A percentile compares a stretch with the other conserved stretches of the same genome.
phyloP scores from a whole-genome alignment of 1,140 invertebrate species.

The Trichonephila clavata region DNA sequence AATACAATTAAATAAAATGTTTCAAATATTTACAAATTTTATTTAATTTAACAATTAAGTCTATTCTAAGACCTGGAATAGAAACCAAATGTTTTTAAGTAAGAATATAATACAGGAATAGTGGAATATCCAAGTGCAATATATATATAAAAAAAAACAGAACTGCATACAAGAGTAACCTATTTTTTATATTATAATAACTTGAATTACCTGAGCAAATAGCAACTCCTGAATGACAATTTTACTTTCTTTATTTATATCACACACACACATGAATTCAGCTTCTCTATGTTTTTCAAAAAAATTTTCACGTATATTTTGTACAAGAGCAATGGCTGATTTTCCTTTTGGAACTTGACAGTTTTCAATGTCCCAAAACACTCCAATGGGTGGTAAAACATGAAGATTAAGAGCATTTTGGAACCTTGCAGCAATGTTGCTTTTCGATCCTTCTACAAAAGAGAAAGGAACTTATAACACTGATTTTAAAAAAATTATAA shows the following conservation, averaged over 20 bases:
- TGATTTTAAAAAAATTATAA: background rate
- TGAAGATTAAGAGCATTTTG: slow-evolving; percentile 62
- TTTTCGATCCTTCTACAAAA: slow-evolving; percentile 69
- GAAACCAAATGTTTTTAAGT: no score
- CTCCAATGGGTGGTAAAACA: slow-evolving; percentile 87
- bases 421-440: slow-evolving; percentile 75
- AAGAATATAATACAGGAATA: no score
- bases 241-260: slow-evolving; percentile 88
- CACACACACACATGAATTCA: slow-evolving; percentile 92
- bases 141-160: no score
- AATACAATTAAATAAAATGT: no score
- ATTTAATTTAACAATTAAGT: no score
- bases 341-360: slow-evolving; percentile 90
- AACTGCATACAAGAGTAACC: no score
- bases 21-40: no score
- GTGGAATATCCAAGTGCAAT: no score
- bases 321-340: slow-evolving; percentile 89
- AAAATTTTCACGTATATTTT: slow-evolving; percentile 89
- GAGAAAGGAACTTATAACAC: background rate
- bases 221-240: slow-evolving; percentile 91
- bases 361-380: slow-evolving; percentile 97
- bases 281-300: slow-evolving; percentile 89
- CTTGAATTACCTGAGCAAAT: slow-evolving; percentile 88
- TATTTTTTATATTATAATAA: no score
- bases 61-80: no score